phyloP scores from a whole-genome alignment of 2,113 vertebrate species.

The Aleadryas rufinucha region DNA sequence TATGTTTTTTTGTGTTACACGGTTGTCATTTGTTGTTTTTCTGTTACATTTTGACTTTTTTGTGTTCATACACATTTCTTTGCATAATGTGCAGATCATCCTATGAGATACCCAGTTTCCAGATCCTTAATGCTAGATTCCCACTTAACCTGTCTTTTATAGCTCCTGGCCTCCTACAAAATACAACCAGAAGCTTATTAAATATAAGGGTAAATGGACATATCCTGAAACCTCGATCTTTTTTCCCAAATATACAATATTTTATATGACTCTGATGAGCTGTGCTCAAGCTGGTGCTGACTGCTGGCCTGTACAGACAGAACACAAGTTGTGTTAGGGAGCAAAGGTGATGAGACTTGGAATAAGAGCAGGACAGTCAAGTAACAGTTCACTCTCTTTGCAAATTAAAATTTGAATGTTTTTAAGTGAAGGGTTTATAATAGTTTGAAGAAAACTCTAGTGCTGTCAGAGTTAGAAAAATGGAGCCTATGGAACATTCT shows the following conservation, averaged over 20 bases:
- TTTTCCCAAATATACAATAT: not conserved
- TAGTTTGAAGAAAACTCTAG: not conserved
- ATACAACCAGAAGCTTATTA: not conserved
- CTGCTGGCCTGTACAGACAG: not conserved
- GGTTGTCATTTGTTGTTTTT: not conserved
- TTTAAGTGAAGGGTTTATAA: not conserved
- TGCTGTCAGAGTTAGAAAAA: not conserved
- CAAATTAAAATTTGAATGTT: not conserved
- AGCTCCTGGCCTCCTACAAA: not conserved
- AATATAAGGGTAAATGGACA: not conserved
- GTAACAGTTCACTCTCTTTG: not conserved
- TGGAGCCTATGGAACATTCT: not conserved
- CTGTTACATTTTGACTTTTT: not conserved
- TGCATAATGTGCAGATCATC: not conserved
- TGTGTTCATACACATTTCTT: not conserved
- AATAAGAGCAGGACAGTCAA: not conserved
- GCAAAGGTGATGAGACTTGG: not conserved
- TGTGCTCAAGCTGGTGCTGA: not conserved
- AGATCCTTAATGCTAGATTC: not conserved
- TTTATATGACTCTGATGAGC: not conserved
- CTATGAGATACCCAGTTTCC: not conserved
- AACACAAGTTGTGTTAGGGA: not conserved
- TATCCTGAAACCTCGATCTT: not conserved
- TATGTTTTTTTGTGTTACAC: not conserved
- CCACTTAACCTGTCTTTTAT: not conserved